phyloP scores from a whole-genome alignment of 2,888 invertebrate species.

The Eilema griseolum region DNA sequence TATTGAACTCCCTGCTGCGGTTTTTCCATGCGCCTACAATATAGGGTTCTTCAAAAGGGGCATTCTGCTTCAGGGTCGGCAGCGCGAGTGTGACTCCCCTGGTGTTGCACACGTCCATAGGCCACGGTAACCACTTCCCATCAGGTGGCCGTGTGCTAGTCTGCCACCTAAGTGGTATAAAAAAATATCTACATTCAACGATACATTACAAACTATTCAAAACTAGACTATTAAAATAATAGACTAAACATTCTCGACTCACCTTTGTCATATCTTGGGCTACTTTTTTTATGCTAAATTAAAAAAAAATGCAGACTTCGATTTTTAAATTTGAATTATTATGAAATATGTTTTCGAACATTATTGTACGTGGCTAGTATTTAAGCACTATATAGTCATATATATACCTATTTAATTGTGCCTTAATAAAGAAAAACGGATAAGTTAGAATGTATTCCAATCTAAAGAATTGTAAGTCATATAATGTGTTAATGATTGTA shows the following conservation, averaged over 20 bases:
- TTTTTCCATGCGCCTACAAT: too few relatives aligned
- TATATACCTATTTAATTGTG: conserved; percentile 61
- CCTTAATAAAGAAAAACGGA: conserved; percentile 56
- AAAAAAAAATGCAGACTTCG: background rate
- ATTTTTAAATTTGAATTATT: conserved; percentile 16
- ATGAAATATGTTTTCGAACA: conserved; percentile 26
- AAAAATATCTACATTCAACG: too few relatives aligned
- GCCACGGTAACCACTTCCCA: too few relatives aligned
- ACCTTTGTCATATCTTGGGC: background rate
- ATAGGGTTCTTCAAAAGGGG: too few relatives aligned
- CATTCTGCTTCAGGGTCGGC: too few relatives aligned
- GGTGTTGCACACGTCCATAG: too few relatives aligned
- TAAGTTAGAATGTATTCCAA: conserved; percentile 39
- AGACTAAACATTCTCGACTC: background rate
- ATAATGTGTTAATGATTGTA: conserved; percentile 13
- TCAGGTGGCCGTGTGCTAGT: too few relatives aligned
- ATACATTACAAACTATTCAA: too few relatives aligned
- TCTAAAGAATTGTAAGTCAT: conserved; percentile 34
- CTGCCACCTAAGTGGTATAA: too few relatives aligned
- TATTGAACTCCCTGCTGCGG: too few relatives aligned
- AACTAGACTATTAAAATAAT: background rate
- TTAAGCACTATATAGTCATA: conserved; percentile 59
- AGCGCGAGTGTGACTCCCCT: too few relatives aligned
- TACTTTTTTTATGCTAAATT: background rate
- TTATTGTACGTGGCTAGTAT: conserved; percentile 35